Evolutionary conservation across 2,113 vertebrate genomes (phyloP), one percentile per base, ranked within the genome.

Genomic region (Ochotona curzoniae): DNA sequence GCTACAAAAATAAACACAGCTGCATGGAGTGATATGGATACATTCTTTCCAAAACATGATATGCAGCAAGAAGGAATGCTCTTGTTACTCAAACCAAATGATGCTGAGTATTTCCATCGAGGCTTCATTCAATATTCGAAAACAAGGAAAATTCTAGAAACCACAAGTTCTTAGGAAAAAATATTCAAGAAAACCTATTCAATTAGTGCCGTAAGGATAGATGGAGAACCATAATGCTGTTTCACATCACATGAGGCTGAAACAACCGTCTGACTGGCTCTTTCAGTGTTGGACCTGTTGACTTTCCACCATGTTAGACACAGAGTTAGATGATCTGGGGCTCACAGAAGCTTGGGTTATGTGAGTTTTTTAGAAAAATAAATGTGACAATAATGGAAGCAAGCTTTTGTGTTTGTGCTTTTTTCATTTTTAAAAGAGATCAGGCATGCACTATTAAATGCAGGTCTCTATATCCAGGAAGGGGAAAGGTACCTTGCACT

Each of bases 401-500:
- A 97, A 76, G 75, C 93, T 91, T 97, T 97, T 38, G 69, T 21
- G 49, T 44, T 91, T 89, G 49, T 70, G 23, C 51, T 47, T 69
- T 32, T 32, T 44, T 44, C 38, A 44, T 44, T 44, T 44, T 44
- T 44, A 44, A 96, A 98, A 97, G 60, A 97, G 97, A 95, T 79
- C 9, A 93, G 97, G 96, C 98, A 98, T 98, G 98, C 98, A 97
- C 93, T 96, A 95, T 98, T 99, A 99, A 97, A 99, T 99, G 98
- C 98, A 99, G 84, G 98, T 99, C 98, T 99, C 99, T 96, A 99
- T 98, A 98, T 99, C 98, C 83, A 98, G 97, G 98, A 99, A 99
- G 91, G 97, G 98, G 98, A 99, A 98, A 97, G 98, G 98, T 99
- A 99, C 99, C 99, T 99, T 99, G 99, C 99, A 99, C 97, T 99